phyloP scores from a whole-genome alignment of 2,113 vertebrate species.

The Lophochroa leadbeateri region DNA sequence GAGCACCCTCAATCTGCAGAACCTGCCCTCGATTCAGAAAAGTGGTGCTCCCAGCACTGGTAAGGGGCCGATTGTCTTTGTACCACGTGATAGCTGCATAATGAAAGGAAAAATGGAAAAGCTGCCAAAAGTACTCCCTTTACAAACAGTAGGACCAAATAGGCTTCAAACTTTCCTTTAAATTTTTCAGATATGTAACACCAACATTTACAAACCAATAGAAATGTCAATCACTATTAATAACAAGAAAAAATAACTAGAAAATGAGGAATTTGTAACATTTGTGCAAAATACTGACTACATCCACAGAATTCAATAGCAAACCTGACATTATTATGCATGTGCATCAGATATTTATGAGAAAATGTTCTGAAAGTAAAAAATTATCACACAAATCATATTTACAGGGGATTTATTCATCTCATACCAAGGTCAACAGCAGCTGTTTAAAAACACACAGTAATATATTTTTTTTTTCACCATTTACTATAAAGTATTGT shows the following conservation, averaged over 20 bases:
- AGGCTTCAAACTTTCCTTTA: background rate
- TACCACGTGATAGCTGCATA: slow-evolving; percentile 88
- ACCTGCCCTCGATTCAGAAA: slow-evolving; percentile 81
- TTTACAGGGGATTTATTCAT: background rate
- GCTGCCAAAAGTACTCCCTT: background rate
- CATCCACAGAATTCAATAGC: background rate
- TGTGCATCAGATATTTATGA: fast-evolving
- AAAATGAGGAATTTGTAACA: fast-evolving
- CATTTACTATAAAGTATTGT: background rate
- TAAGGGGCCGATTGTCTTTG: slow-evolving; percentile 85
- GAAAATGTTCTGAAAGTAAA: background rate
- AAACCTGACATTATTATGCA: background rate
- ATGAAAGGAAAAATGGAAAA: background rate
- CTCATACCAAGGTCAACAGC: background rate
- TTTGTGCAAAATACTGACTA: background rate
- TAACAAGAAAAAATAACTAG: background rate
- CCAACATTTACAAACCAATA: fast-evolving
- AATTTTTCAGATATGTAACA: background rate
- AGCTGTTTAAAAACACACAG: background rate
- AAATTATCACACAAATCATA: background rate
- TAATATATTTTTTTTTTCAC: background rate
- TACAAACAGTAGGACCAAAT: background rate
- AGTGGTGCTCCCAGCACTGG: slow-evolving; percentile 66
- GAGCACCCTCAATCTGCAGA: slow-evolving; percentile 82
- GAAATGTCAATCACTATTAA: fast-evolving